A percentile compares a stretch with the other conserved stretches of the same genome.
Conservation (phyloP, 2,888 invertebrate genomes). For the Syrphus vitripennis region DNA sequence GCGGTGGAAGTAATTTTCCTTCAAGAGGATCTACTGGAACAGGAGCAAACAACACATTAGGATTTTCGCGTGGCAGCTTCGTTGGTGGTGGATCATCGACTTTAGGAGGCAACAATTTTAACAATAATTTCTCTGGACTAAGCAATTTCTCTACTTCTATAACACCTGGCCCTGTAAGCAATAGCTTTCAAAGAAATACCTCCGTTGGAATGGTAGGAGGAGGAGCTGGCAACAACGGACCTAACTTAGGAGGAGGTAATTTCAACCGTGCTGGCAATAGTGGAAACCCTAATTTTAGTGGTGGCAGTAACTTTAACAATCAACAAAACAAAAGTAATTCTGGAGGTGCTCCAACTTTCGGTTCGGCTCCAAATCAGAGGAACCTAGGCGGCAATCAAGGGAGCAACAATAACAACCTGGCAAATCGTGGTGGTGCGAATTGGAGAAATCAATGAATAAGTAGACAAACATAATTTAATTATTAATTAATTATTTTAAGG, state of each 20-base stretch:
- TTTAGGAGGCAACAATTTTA: not conserved
- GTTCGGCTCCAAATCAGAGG: not conserved
- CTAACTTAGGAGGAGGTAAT: slow-evolving; percentile 7
- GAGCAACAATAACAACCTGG: slow-evolving; percentile 13
- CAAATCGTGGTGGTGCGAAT: slow-evolving; percentile 7
- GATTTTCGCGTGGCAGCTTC: not conserved
- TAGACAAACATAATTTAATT: not conserved
- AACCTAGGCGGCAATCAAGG: slow-evolving; percentile 18
- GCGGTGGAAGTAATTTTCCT: not conserved
- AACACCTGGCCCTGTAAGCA: not conserved
- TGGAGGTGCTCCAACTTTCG: not conserved
- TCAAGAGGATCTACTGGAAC: slow-evolving; percentile 7
- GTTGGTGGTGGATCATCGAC: not conserved
- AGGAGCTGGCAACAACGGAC: not conserved
- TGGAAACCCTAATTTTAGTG: not conserved
- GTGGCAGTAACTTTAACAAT: slow-evolving; percentile 8
- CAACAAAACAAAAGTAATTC: not conserved
- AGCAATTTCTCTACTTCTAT: slow-evolving; percentile 21
- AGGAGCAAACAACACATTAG: slow-evolving; percentile 9
- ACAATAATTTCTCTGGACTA: slow-evolving; percentile 29
- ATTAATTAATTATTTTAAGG: not conserved
- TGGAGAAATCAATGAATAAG: slow-evolving; percentile 54
- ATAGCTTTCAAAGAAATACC: not conserved
- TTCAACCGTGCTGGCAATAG: slow-evolving; percentile 4
- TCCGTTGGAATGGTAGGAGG: slow-evolving; percentile 1